Conservation (phyloP, 2,113 vertebrate genomes). For the Ophthalmolycus amberensis region DNA sequence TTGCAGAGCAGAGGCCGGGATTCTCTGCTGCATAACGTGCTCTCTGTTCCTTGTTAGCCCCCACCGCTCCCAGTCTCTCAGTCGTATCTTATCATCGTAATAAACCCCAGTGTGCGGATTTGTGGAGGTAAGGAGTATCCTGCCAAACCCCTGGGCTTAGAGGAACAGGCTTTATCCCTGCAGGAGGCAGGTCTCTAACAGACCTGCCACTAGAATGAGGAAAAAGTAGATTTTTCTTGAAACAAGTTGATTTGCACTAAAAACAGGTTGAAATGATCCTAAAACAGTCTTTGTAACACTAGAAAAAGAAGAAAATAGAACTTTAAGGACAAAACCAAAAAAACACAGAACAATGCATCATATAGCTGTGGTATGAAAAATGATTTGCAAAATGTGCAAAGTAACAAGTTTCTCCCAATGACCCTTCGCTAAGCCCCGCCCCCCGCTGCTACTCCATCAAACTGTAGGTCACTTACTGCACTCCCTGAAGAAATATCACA, state of each 20-base stretch:
- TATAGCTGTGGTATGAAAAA: background rate
- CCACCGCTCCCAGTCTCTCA: background rate
- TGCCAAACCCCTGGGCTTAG: conserved; percentile 8
- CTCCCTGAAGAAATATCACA: no score
- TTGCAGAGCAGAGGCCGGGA: conserved; percentile 16
- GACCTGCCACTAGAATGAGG: background rate
- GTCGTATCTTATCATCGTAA: conserved; percentile 29
- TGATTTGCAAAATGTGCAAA: background rate
- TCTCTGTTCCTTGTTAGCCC: conserved; percentile 11
- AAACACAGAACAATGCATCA: background rate
- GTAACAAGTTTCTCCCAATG: no score
- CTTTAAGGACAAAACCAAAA: background rate
- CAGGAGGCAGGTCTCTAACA: conserved; percentile 25
- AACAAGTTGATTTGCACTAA: background rate
- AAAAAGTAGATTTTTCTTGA: background rate
- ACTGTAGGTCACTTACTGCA: no score
- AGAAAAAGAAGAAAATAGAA: background rate
- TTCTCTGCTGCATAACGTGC: conserved; percentile 1
- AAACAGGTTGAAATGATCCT: background rate
- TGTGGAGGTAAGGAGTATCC: background rate
- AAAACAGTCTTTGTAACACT: background rate
- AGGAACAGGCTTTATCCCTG: conserved; percentile 22
- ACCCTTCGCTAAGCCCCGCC: no score
- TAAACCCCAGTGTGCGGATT: conserved; percentile 20
- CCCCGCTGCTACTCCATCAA: no score